Percentiles rank a stretch among this genome's conserved stretches.
These are phyloP conservation scores for Lytechinus variegatus DNA, from an alignment of 35 echinoderm and acorn worm genomes.

Conservation along the genomic window DNA sequence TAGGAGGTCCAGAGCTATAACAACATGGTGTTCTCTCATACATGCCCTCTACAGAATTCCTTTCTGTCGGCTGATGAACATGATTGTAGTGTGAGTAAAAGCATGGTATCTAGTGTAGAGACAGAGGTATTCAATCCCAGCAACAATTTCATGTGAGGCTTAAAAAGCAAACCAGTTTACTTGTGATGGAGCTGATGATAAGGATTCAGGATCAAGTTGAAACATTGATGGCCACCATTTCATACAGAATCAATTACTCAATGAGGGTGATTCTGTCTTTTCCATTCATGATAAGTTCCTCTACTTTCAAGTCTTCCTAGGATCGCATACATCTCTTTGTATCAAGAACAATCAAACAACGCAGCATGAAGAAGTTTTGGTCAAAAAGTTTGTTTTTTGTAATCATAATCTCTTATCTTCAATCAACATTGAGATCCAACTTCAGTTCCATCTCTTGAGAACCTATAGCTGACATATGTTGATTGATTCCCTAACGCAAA, in stretches of 20 bases:
- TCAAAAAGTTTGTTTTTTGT: slow-evolving; percentile 1
- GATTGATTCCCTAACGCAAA: slow-evolving; percentile 18
- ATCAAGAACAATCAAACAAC: background rate
- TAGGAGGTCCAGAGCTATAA: background rate
- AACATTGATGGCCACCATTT: background rate
- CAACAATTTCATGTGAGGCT: background rate
- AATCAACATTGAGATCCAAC: slow-evolving; percentile 38
- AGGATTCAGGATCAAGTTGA: background rate
- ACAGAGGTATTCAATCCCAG: too few relatives aligned
- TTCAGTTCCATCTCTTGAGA: slow-evolving; percentile 36
- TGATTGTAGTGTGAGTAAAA: background rate
- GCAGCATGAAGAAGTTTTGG: slow-evolving; percentile 12
- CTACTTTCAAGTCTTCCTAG: background rate
- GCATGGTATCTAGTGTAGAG: background rate
- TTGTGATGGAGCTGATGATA: background rate
- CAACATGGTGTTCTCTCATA: background rate
- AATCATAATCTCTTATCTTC: background rate
- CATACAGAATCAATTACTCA: background rate
- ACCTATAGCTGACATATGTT: slow-evolving; percentile 39
- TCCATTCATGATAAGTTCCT: background rate
- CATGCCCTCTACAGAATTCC: background rate
- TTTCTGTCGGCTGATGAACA: background rate
- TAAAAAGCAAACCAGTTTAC: background rate
- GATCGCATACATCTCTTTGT: background rate
- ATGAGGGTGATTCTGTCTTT: background rate